Evolutionary conservation across 2,113 vertebrate genomes (phyloP), one percentile per base, ranked within the genome.

Genomic region (Formicarius rufipectus): DNA sequence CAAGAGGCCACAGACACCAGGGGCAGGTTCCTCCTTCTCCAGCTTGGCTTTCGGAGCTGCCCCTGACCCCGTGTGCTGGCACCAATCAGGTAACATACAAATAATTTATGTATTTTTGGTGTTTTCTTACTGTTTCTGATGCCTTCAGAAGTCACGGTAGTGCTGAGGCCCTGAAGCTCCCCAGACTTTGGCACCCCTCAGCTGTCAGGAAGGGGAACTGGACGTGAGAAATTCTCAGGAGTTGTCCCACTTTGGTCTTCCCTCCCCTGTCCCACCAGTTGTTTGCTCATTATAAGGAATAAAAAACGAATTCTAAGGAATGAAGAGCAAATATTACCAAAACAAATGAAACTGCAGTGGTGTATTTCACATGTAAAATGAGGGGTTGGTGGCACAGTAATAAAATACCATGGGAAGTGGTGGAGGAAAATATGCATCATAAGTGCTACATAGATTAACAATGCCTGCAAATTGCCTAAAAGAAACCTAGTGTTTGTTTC

Each of bases 361-460:
- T 74, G 18, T 58, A 63, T 77, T 80, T 89, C 62, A 55, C 7
- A 1, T 14, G n/a, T 42, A 25, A 72, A 86, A 75, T 62, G 39
- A 77, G 52, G 18, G 15, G 58, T 67, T 56, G 79, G 55, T 64
- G 58, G 45, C 49, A 76, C 35, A 45, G 10, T 69, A 52, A 84
- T 74, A 76, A 94, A 95, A 94, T 17, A 37, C 17, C 25, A 0
- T 16, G 37, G 45, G 33, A 93, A 62, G 67, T 63, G 14, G 30
- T 37, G 55, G 67, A 89, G 75, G 64, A 33, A 74, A 96, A 86
- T 67, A 60, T 19, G 37, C 85, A 67, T 87, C 77, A 30, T 87
- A 92, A 95, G 56, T 73, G 81, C 88, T 88, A 10, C 64, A 33
- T 27, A 69, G 75, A 89, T 96, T 93, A 96, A 92, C 87, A 92